Evolutionary conservation across 2,888 invertebrate species (phyloP).

Genomic region (Belgica antarctica): DNA sequence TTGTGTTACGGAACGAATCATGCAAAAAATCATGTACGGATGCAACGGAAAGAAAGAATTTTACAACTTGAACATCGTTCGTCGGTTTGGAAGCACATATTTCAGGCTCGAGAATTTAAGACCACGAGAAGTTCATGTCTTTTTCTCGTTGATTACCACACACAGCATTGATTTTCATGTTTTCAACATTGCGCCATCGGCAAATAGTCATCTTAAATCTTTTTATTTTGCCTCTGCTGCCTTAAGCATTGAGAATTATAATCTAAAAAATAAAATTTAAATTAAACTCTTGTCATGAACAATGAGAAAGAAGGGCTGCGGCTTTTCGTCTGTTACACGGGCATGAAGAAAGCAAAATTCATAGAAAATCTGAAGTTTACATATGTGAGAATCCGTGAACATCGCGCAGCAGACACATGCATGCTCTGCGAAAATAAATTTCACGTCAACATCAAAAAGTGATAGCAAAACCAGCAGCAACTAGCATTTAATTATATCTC

Average conservation of each 20-base stretch:
- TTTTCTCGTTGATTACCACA: conserved; percentile 40
- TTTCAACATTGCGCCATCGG: conserved; percentile 38
- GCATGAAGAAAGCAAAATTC: too few relatives aligned
- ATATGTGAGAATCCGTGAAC: conserved; percentile 3
- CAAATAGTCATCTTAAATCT: conserved; percentile 43
- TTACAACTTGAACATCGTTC: neutral
- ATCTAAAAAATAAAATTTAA: conserved; percentile 44
- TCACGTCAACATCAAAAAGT: neutral
- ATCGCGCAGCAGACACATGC: neutral
- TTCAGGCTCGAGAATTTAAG: conserved; percentile 31
- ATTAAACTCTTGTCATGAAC: conserved; percentile 34
- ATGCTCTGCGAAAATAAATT: conserved; percentile 24
- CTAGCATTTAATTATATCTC: conserved; percentile 16
- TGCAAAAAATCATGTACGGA: conserved; percentile 5
- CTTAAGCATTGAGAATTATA: conserved; percentile 35
- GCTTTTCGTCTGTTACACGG: neutral
- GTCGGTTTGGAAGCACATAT: neutral
- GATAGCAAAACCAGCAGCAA: conserved; percentile 21
- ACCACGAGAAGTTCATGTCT: conserved; percentile 42
- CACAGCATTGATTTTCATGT: conserved; percentile 37
- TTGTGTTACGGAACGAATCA: conserved; percentile 1
- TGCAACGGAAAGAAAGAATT: neutral
- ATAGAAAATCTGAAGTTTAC: neutral
- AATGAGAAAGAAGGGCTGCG: neutral
- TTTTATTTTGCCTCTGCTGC: neutral